phyloP scores from a whole-genome alignment of 2,888 invertebrate species.

The Branchellion lobata region DNA sequence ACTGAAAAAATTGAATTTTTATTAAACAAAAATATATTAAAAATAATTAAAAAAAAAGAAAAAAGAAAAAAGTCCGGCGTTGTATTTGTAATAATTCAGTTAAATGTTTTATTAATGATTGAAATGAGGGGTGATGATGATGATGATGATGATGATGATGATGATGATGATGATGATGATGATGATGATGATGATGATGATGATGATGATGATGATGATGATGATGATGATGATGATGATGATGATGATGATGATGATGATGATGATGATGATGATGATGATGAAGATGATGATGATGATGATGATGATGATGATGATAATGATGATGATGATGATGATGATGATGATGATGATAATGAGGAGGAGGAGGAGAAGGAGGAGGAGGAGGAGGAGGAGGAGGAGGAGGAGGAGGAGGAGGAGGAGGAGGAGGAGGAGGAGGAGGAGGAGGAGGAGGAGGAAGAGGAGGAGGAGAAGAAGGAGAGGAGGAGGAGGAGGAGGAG shows the following conservation, averaged over 20 bases:
- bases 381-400: neutral
- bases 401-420: neutral
- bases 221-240: slow-evolving; percentile 19
- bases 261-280: slow-evolving; percentile 31
- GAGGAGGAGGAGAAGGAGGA: neutral
- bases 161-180: slow-evolving; percentile 26
- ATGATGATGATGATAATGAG: slow-evolving; percentile 24
- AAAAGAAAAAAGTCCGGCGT: too few relatives aligned
- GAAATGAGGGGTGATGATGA: too few relatives aligned
- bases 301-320: slow-evolving; percentile 22
- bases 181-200: slow-evolving; percentile 34
- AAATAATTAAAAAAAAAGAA: too few relatives aligned
- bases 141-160: slow-evolving; percentile 28
- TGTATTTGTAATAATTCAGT: too few relatives aligned
- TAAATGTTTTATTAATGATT: too few relatives aligned
- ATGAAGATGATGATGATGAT: slow-evolving; percentile 28
- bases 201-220: slow-evolving; percentile 18
- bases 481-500: too few relatives aligned
- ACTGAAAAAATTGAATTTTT: too few relatives aligned
- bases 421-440: too few relatives aligned
- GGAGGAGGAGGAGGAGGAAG: too few relatives aligned
- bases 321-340: slow-evolving; percentile 24
- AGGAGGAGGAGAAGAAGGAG: too few relatives aligned
- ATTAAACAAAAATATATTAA: too few relatives aligned
- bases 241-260: slow-evolving; percentile 28